Evolutionary conservation across 2,113 vertebrate genomes (phyloP).

Genomic region (Larimichthys polyactis): DNA sequence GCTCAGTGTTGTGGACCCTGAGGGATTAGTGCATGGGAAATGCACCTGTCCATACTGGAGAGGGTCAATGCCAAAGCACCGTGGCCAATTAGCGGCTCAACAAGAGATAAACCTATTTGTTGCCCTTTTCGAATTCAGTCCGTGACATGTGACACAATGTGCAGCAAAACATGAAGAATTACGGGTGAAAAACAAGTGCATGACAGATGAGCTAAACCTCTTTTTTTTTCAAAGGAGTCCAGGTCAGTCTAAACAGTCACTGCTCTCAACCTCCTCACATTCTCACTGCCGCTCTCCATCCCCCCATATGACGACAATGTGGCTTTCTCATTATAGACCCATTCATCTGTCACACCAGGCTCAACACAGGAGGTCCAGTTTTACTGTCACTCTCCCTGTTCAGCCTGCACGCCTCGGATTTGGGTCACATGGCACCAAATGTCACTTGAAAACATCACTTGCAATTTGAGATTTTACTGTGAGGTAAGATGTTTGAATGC

Average conservation of each 20-base stretch:
- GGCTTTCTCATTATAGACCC: too few relatives aligned
- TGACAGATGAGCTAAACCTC: background rate
- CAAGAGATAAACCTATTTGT: background rate
- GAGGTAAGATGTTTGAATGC: too few relatives aligned
- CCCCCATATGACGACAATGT: too few relatives aligned
- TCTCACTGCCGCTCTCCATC: too few relatives aligned
- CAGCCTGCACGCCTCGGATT: too few relatives aligned
- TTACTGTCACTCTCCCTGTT: too few relatives aligned
- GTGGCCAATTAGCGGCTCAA: constrained; percentile 37
- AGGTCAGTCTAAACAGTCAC: background rate
- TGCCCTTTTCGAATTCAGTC: constrained; percentile 1
- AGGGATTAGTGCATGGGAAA: background rate
- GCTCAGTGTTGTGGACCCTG: background rate
- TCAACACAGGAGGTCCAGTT: too few relatives aligned
- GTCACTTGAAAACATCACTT: too few relatives aligned
- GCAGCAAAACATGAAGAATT: background rate
- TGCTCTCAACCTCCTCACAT: background rate
- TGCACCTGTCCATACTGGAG: background rate
- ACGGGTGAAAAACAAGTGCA: background rate
- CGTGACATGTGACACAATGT: background rate
- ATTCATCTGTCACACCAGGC: too few relatives aligned
- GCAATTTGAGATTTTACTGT: too few relatives aligned
- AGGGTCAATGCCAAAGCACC: background rate
- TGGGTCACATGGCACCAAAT: too few relatives aligned
- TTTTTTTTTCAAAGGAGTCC: background rate